Evolutionary conservation across 2,113 vertebrate species (phyloP).

Genomic region (Phyllostomus hastatus): DNA sequence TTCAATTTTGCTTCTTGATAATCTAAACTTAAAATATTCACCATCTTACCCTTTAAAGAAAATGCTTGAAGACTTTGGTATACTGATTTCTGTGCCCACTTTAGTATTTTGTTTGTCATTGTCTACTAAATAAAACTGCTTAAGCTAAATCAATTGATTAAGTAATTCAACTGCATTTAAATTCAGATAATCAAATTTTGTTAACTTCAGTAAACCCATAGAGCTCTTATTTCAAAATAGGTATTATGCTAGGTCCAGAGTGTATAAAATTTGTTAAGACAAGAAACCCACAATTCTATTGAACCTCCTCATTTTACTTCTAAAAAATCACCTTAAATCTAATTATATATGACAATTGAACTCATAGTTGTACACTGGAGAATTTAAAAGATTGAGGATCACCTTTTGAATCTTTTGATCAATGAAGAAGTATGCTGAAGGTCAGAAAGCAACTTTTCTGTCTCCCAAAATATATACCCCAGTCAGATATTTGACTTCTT

Average conservation of each 20-base stretch:
- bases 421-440: constrained; percentile 20
- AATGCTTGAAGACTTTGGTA: neutral
- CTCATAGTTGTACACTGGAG: neutral
- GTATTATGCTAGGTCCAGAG: neutral
- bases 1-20: neutral
- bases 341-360: neutral
- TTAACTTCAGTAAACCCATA: neutral
- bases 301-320: neutral
- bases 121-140: neutral
- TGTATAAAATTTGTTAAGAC: neutral
- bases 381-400: neutral
- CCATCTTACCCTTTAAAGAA: neutral
- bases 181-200: neutral
- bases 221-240: neutral
- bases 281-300: neutral
- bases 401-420: neutral
- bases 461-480: neutral
- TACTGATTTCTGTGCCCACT: neutral
- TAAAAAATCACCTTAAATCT: neutral
- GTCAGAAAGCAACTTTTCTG: constrained; percentile 1
- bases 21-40: neutral
- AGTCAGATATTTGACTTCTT: constrained; percentile 44
- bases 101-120: neutral
- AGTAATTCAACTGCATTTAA: neutral
- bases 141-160: neutral